Conservation (phyloP, 2,888 invertebrate genomes). For the Oligia strigilis region DNA sequence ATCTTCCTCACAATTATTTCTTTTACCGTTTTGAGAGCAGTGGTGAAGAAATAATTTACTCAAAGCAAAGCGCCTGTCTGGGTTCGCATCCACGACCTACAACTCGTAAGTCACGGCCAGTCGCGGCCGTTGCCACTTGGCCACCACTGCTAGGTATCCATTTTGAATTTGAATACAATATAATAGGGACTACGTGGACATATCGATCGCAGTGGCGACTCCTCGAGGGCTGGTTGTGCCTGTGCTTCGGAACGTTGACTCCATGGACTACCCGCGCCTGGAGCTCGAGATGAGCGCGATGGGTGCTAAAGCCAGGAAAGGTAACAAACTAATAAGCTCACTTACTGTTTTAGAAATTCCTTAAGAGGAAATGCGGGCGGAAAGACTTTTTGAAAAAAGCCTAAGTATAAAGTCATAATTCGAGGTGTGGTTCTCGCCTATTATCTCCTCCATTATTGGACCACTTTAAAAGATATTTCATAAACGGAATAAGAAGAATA, state of each 20-base stretch:
- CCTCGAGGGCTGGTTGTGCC: conserved; percentile 99
- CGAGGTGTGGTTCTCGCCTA: too few species aligned
- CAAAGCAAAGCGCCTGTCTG: too few species aligned
- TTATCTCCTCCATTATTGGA: too few species aligned
- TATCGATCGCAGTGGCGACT: conserved; percentile 99
- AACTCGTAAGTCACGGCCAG: not conserved
- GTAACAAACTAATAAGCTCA: conserved; percentile 75
- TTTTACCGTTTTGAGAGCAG: too few species aligned
- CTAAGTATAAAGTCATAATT: too few species aligned
- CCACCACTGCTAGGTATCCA: not conserved
- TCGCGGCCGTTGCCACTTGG: not conserved
- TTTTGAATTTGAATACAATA: not conserved
- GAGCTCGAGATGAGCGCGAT: conserved; percentile 96
- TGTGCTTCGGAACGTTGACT: conserved; percentile 97
- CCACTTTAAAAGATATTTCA: too few species aligned
- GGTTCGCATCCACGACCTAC: not conserved
- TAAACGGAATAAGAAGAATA: too few species aligned
- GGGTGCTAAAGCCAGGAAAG: conserved; percentile 97
- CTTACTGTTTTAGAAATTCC: not conserved
- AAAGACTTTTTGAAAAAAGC: too few species aligned
- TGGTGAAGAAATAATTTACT: too few species aligned
- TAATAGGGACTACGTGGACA: conserved; percentile 97
- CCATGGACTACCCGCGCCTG: conserved; percentile 98
- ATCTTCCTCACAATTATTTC: not conserved
- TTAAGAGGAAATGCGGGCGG: too few species aligned